A percentile compares a stretch with the other conserved stretches of the same genome.
Conservation (phyloP, 23 tunicate genomes). For the Oikopleura dioica region DNA sequence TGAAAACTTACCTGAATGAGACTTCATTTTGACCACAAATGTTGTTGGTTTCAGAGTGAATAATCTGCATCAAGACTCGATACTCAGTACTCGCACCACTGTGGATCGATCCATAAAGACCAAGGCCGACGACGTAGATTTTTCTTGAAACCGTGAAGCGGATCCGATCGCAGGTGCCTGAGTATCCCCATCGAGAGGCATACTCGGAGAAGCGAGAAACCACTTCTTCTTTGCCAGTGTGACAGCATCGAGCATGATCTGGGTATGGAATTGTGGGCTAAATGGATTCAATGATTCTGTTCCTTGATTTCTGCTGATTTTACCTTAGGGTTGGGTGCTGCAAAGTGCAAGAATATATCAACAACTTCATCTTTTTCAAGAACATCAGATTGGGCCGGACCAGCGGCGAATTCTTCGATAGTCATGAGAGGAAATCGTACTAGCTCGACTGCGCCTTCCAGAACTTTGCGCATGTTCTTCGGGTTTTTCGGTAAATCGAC, state of each 20-base stretch:
- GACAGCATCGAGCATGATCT: slow-evolving; percentile 48
- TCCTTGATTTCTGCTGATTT: too few relatives aligned
- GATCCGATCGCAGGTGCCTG: slow-evolving; percentile 73
- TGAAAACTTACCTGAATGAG: too few relatives aligned
- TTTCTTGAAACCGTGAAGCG: slow-evolving; percentile 35
- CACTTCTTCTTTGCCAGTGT: slow-evolving; percentile 63
- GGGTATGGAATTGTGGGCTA: slow-evolving; percentile 20
- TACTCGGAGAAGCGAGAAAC: slow-evolving; percentile 47
- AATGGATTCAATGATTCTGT: not conserved
- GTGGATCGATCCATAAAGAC: slow-evolving; percentile 49
- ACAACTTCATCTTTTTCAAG: slow-evolving; percentile 64
- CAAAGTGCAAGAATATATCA: slow-evolving; percentile 55
- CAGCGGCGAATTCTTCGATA: slow-evolving; percentile 82
- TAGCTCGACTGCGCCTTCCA: slow-evolving; percentile 32
- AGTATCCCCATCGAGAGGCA: slow-evolving; percentile 78
- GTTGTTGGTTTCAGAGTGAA: slow-evolving; percentile 32
- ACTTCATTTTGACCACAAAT: slow-evolving; percentile 56
- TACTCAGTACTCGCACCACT: slow-evolving; percentile 53
- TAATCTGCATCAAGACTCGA: slow-evolving; percentile 55
- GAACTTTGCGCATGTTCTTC: slow-evolving; percentile 53
- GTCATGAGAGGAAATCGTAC: slow-evolving; percentile 74
- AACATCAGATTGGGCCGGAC: slow-evolving; percentile 83
- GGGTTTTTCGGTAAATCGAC: slow-evolving; percentile 32
- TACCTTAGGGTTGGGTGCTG: slow-evolving; percentile 55
- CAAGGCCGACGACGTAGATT: slow-evolving; percentile 56